phyloP scores from a whole-genome alignment of 2,113 vertebrate species.

The Cercocebus atys region DNA sequence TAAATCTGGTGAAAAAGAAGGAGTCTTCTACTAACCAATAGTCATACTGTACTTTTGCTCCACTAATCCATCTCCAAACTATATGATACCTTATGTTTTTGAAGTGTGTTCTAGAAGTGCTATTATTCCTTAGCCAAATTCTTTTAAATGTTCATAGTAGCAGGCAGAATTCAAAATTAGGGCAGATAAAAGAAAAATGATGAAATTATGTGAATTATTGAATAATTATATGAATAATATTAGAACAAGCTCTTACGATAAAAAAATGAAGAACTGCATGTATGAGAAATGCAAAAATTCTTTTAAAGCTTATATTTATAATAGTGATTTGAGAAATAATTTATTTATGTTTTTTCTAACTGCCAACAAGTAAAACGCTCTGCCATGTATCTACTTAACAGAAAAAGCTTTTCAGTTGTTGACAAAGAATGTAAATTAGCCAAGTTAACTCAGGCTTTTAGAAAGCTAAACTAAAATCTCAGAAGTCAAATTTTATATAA shows the following conservation, averaged over 20 bases:
- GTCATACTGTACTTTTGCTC: background rate
- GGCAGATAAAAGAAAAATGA: background rate
- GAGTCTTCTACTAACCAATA: background rate
- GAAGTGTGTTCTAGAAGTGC: background rate
- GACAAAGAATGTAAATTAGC: background rate
- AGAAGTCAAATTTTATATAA: background rate
- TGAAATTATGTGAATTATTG: background rate
- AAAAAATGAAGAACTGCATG: background rate
- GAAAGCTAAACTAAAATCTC: background rate
- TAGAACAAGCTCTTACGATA: background rate
- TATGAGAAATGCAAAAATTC: background rate
- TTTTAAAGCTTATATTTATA: background rate
- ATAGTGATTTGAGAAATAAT: background rate
- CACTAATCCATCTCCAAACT: background rate
- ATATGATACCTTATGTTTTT: background rate
- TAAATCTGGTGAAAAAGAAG: background rate
- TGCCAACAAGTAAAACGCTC: background rate
- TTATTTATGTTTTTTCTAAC: background rate
- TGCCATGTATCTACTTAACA: background rate
- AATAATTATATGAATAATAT: background rate
- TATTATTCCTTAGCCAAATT: background rate
- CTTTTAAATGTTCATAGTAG: background rate
- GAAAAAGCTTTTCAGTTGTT: background rate
- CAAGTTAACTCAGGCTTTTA: background rate
- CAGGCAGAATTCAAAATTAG: background rate